Conservation (phyloP, 2,113 vertebrate species). For the Arvicanthis niloticus region DNA sequence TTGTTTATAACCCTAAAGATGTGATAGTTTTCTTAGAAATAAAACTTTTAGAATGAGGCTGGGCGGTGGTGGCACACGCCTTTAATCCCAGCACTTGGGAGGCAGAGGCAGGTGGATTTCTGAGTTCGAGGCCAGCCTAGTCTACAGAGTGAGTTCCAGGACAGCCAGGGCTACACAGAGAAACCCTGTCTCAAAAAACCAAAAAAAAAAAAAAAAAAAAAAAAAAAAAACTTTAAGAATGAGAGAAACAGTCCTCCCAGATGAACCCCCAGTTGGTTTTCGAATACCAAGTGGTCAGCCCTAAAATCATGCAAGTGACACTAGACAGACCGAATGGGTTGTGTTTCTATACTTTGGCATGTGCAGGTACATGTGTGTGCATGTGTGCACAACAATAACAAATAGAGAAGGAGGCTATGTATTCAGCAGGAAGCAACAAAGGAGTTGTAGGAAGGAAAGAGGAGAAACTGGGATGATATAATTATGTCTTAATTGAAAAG, state of each 20-base stretch:
- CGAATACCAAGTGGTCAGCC: neutral
- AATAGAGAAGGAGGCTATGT: neutral
- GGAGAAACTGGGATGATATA: neutral
- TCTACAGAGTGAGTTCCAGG: too few relatives aligned
- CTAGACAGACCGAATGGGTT: neutral
- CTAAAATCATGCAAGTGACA: neutral
- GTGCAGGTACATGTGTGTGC: neutral
- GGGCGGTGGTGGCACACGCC: too few relatives aligned
- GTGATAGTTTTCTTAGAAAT: constrained; percentile 36
- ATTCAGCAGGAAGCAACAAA: neutral
- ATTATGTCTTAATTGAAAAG: neutral
- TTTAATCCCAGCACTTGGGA: too few relatives aligned
- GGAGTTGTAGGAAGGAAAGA: neutral
- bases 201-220: too few relatives aligned
- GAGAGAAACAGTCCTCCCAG: neutral
- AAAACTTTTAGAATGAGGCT: neutral
- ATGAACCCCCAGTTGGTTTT: neutral
- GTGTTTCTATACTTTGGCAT: neutral
- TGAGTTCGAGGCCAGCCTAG: too few relatives aligned
- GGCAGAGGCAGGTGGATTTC: too few relatives aligned
- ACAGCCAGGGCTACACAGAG: too few relatives aligned
- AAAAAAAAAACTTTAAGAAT: neutral
- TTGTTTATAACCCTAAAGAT: neutral
- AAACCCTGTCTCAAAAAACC: too few relatives aligned
- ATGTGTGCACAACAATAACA: neutral